These are phyloP conservation scores for Globodera ellingtonae DNA, from an alignment of 1,140 invertebrate genomes.

Conservation along the genomic window DNA sequence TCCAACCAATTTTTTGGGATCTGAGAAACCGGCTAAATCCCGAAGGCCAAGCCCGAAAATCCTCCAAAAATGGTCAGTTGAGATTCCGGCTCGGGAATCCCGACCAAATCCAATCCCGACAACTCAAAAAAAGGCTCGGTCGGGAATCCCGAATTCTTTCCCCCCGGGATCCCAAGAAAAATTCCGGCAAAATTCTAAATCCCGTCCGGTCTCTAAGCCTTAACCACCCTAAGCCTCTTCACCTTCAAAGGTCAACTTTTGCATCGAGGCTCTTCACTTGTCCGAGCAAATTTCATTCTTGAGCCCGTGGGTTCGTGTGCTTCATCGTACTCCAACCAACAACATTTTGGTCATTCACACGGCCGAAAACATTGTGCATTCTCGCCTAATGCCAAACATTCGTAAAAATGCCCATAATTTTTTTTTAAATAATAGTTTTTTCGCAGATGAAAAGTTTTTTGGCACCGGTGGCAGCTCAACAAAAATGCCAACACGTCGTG, in stretches of 20 bases:
- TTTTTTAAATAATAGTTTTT: slow-evolving; percentile 4
- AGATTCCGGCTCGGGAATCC: no score
- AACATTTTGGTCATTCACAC: slow-evolving; percentile 52
- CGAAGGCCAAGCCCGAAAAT: no score
- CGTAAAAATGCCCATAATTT: slow-evolving; percentile 22
- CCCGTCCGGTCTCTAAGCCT: background rate
- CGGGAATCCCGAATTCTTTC: no score
- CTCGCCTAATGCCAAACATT: slow-evolving; percentile 36
- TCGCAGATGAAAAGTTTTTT: slow-evolving; percentile 1
- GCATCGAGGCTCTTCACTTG: slow-evolving; percentile 54
- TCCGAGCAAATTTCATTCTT: slow-evolving; percentile 50
- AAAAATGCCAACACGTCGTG: background rate
- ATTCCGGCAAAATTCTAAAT: slow-evolving; percentile 5
- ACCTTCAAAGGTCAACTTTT: slow-evolving; percentile 49
- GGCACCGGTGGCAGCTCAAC: background rate
- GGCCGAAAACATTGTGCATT: slow-evolving; percentile 43
- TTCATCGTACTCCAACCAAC: slow-evolving; percentile 45
- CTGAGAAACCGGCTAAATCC: no score
- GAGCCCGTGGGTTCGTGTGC: slow-evolving; percentile 38
- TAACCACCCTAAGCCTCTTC: background rate
- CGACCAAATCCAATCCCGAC: no score
- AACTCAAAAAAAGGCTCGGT: no score
- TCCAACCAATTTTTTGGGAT: no score
- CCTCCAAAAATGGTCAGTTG: no score
- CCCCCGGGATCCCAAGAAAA: background rate